A percentile compares a stretch with the other conserved stretches of the same genome.
Conservation (phyloP, 2,113 vertebrate genomes). For the Hypocryptadius cinnamomeus region DNA sequence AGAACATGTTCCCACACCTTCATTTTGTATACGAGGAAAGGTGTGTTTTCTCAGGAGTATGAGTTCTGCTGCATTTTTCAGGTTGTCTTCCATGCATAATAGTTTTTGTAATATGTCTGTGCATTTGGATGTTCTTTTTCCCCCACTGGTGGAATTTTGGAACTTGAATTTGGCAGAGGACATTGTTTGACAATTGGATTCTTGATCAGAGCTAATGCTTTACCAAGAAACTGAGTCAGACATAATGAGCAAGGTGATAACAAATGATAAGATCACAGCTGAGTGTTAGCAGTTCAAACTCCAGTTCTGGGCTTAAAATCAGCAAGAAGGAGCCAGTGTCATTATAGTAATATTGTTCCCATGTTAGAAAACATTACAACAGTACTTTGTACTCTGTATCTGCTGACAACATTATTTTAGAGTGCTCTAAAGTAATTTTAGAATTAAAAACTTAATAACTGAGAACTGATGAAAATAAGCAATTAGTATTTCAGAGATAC, state of each 20-base stretch:
- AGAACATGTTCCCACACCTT: not conserved
- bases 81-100: not conserved
- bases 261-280: not conserved
- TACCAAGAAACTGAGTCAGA: not conserved
- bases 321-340: not conserved
- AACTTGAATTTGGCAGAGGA: not conserved
- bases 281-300: not conserved
- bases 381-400: not conserved
- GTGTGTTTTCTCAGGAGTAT: not conserved
- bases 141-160: not conserved
- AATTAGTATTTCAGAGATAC: not conserved
- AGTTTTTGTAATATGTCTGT: rapidly evolving
- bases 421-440: not conserved
- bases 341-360: not conserved
- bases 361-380: not conserved
- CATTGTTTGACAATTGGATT: not conserved
- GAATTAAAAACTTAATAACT: not conserved
- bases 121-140: not conserved
- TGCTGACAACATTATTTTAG: not conserved
- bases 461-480: not conserved
- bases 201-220: not conserved
- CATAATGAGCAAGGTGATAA: not conserved
- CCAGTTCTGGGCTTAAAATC: not conserved
- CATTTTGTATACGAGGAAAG: not conserved
- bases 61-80: not conserved